Conservation (phyloP, 2,113 vertebrate genomes). For the Tragelaphus buxtoni region DNA sequence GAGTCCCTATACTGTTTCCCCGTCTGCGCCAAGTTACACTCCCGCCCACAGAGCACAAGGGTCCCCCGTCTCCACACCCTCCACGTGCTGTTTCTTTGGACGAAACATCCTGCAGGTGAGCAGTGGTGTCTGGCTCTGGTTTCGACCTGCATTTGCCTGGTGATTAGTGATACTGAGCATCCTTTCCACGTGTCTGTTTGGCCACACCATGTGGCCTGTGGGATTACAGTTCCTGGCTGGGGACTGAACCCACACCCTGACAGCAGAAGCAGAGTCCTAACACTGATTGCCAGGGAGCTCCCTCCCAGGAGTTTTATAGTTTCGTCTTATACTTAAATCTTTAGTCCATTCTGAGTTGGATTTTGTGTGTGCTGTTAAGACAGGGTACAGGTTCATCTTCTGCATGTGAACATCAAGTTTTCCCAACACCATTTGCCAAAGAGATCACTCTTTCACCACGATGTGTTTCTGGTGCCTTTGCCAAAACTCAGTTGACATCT, state of each 20-base stretch:
- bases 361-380: neutral
- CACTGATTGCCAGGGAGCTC: neutral
- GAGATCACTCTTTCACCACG: neutral
- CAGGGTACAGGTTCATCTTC: neutral
- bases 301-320: neutral
- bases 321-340: neutral
- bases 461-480: neutral
- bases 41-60: neutral
- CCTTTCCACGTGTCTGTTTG: neutral
- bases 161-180: neutral
- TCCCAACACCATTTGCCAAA: neutral
- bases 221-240: neutral
- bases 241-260: neutral
- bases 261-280: neutral
- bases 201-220: neutral
- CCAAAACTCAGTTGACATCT: neutral
- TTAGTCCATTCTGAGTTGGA: neutral
- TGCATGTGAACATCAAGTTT: neutral
- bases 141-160: neutral
- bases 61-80: neutral
- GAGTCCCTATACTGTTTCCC: neutral
- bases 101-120: neutral
- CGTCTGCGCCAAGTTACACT: neutral
- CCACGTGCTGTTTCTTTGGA: no score
- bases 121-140: fast-evolving